These are phyloP conservation scores for Flabesymbios commensalis DNA, from an alignment of 2,888 invertebrate genomes.

Conservation along the genomic window DNA sequence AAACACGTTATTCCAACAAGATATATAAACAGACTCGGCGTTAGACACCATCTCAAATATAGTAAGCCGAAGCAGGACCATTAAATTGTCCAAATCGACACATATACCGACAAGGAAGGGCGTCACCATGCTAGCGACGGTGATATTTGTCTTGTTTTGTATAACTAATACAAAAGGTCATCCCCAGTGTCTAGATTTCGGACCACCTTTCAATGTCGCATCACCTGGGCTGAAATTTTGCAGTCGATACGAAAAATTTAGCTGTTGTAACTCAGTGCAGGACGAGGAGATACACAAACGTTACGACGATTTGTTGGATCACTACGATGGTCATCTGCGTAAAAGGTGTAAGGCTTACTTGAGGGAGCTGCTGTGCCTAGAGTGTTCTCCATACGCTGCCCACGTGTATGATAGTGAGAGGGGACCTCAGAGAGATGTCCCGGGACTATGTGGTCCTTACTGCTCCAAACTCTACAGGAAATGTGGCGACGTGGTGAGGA, in stretches of 20 bases:
- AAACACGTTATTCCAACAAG: too few species aligned
- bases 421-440: conserved; percentile 37
- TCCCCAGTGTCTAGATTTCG: conserved; percentile 53
- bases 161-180: too few species aligned
- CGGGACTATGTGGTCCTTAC: conserved; percentile 47
- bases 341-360: conserved; percentile 41
- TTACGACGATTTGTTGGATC: conserved; percentile 36
- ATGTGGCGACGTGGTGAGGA: conserved; percentile 41
- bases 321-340: too few species aligned
- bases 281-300: conserved; percentile 35
- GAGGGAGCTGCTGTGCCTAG: conserved; percentile 47
- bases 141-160: too few species aligned
- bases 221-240: conserved; percentile 43
- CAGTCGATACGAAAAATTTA: conserved; percentile 44
- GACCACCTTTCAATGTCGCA: conserved; percentile 47
- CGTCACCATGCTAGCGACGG: too few species aligned
- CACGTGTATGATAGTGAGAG: conserved; percentile 53
- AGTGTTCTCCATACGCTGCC: conserved; percentile 56
- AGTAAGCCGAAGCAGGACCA: too few species aligned
- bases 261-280: conserved; percentile 47
- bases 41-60: too few species aligned
- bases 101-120: too few species aligned
- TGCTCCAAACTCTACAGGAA: conserved; percentile 41
- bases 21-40: too few species aligned
- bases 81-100: too few species aligned